Percentiles rank a stretch among this genome's conserved stretches.
Conservation (phyloP, 2,113 vertebrate species). For the Notechis scutatus region DNA sequence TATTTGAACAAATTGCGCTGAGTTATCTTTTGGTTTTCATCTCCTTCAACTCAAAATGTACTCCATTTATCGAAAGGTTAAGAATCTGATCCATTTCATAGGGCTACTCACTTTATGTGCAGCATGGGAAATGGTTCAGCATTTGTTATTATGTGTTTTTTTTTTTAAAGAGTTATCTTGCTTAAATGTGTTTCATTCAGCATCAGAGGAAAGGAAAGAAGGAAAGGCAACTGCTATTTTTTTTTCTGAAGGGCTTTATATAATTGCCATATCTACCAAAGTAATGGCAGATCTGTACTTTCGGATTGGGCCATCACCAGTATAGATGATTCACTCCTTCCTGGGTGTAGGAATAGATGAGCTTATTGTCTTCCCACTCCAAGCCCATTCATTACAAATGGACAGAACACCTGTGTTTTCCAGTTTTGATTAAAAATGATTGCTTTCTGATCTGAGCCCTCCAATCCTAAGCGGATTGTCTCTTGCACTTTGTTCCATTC, state of each 20-base stretch:
- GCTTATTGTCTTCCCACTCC: neutral
- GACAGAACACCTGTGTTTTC: neutral
- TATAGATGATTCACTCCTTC: neutral
- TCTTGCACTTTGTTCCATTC: neutral
- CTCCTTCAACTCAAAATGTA: neutral
- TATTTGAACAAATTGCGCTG: neutral
- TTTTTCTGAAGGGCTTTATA: neutral
- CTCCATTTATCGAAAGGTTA: neutral
- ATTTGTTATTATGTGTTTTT: neutral
- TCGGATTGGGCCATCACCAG: neutral
- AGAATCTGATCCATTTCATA: neutral
- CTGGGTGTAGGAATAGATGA: neutral
- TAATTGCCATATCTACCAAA: neutral
- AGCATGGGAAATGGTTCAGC: slow-evolving; percentile 11
- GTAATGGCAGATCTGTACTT: neutral
- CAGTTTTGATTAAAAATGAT: neutral
- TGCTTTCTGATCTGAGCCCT: neutral
- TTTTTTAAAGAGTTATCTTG: slow-evolving; percentile 12
- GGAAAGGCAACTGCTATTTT: slow-evolving; percentile 13
- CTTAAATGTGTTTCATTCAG: slow-evolving; percentile 33
- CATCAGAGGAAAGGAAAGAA: slow-evolving; percentile 34
- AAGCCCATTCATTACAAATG: neutral
- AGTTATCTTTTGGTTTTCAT: neutral
- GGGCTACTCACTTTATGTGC: neutral
- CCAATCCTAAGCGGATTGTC: neutral